These are phyloP conservation scores for Spinibarbus caldwelli DNA, from an alignment of 2,797 vertebrate genomes.

Conservation along the genomic window DNA sequence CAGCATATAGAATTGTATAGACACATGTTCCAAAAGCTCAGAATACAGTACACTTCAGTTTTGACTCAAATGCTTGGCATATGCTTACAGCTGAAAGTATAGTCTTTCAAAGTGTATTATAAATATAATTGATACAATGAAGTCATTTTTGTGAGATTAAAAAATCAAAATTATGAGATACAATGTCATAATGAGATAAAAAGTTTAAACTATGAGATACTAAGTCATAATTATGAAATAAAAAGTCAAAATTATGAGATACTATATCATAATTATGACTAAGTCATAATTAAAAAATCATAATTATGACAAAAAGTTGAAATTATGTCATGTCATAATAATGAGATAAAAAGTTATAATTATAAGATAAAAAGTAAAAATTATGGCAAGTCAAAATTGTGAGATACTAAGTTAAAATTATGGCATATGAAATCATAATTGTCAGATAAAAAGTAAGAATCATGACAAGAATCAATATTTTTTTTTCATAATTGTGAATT, in stretches of 20 bases:
- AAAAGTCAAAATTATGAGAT: background rate
- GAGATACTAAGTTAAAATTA: too few species aligned
- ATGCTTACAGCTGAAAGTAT: background rate
- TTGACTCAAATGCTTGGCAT: background rate
- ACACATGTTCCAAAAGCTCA: background rate
- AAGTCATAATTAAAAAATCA: background rate
- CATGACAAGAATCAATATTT: background rate
- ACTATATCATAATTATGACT: too few species aligned
- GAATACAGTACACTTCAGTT: background rate
- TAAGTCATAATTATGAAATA: background rate
- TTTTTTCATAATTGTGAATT: background rate
- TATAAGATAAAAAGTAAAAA: background rate
- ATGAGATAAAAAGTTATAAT: background rate
- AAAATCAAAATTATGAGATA: background rate
- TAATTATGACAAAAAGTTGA: background rate
- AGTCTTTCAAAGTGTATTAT: background rate
- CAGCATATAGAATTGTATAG: background rate
- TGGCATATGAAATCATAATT: background rate
- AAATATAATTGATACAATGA: too few species aligned
- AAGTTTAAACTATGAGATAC: background rate
- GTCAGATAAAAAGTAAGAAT: background rate
- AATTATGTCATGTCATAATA: background rate
- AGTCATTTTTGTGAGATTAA: too few species aligned
- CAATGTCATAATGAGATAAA: background rate
- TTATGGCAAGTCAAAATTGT: background rate